Evolutionary conservation across 2,113 vertebrate genomes (phyloP).

Genomic region (Danionella cerebrum): DNA sequence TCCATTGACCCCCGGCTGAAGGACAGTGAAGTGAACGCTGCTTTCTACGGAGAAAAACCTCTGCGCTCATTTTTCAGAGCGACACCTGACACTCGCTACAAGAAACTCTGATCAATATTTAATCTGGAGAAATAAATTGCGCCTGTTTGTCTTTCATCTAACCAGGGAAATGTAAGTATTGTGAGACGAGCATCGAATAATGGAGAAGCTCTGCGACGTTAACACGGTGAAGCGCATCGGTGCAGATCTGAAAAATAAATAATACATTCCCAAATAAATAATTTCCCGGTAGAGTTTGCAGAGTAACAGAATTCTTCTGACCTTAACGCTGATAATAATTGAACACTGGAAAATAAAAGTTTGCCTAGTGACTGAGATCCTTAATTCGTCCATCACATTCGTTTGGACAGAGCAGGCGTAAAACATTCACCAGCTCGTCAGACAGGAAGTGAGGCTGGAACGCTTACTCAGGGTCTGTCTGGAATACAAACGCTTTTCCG

Average conservation of each 20-base stretch:
- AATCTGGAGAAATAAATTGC: slow-evolving; percentile 73
- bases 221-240: no score
- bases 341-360: no score
- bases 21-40: not conserved
- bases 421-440: no score
- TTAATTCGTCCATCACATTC: no score
- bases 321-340: no score
- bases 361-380: no score
- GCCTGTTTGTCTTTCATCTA: slow-evolving; percentile 72
- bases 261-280: no score
- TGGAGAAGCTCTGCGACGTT: slow-evolving; percentile 49
- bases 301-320: no score
- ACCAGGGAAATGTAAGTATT: slow-evolving; percentile 65
- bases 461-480: not conserved
- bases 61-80: slow-evolving; percentile 62
- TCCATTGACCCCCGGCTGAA: not conserved
- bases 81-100: slow-evolving; percentile 61
- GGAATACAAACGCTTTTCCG: slow-evolving; percentile 22
- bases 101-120: slow-evolving; percentile 71
- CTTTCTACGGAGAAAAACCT: slow-evolving; percentile 14
- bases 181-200: slow-evolving; percentile 58
- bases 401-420: no score
- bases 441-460: not conserved
- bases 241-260: no score
- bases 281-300: no score